Conservation (phyloP, 2,888 invertebrate species). For the Sipha maydis region DNA sequence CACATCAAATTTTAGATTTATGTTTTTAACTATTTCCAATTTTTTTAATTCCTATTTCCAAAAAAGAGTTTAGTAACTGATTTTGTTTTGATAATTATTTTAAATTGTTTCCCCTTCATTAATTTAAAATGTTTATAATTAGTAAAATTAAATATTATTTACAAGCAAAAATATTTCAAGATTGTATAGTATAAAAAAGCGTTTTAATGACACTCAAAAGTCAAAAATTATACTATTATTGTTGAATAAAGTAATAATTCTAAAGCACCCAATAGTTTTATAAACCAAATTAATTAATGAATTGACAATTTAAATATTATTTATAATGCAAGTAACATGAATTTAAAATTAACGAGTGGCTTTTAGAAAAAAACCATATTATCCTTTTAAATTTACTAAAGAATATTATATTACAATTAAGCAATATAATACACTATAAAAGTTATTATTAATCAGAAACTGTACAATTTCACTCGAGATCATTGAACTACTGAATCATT, state of each 20-base stretch:
- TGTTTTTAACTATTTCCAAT: too few relatives aligned
- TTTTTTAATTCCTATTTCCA: too few relatives aligned
- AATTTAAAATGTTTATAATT: background rate
- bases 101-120: background rate
- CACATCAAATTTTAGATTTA: too few relatives aligned
- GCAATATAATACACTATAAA: background rate
- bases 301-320: background rate
- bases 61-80: too few relatives aligned
- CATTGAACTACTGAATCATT: conserved; percentile 30
- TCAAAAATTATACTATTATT: background rate
- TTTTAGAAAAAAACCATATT: background rate
- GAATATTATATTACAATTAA: background rate
- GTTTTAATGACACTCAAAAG: background rate
- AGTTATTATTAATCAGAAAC: conserved; percentile 7
- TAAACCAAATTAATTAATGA: background rate
- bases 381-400: background rate
- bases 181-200: background rate
- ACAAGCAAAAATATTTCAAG: too few relatives aligned
- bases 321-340: background rate
- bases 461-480: conserved; percentile 22
- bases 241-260: background rate
- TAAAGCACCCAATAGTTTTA: background rate
- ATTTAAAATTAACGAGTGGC: background rate
- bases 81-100: too few relatives aligned
- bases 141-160: too few relatives aligned